Base-by-base conservation (phyloP, 2,113 vertebrate genomes). In the Oreochromis aureus region DNA sequence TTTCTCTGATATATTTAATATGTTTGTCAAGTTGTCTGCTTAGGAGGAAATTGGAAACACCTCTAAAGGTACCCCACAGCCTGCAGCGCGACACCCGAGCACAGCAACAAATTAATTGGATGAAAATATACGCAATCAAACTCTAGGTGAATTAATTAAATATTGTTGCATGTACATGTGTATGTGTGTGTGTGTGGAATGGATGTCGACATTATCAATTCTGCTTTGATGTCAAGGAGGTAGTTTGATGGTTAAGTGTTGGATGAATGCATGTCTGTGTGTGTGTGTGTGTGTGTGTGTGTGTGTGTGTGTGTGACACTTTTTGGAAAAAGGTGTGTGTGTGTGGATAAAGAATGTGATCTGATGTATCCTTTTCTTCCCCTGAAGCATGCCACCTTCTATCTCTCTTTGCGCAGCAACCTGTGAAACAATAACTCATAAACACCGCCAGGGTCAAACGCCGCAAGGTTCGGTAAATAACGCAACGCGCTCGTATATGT, bases 391-490 rank as follows among this genome's bases (percentile, higher is more conserved):
- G 66, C 54, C 36, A 63, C 85, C 34, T 46, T 92, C 80, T 94
- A 92, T 95, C 93, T 93, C 85, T 55, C 79, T 71, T 80, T 59
- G 73, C 89, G 92, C 93, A 94, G 92, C 80, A 91, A 88, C 71
- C 48, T 73, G 66, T 83, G 85, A 93, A 86, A 95, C 92, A 95
- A 92, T 93, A 89, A 86, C 58, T 92, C 89, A 94, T 94, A 92
- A 92, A 91, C 88, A 89, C 69, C n/a, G 27, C 89, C 81, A 41
- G 86, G 80, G 84, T 89, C 89, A 78, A 84, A 86, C 7, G 55
- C 87, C 86, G 88, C 78, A 27, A 86, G 87, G 84, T 61, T 90
- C 55, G 10, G 59, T 78, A 92, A 90, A 92, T 80, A 93, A 79
- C 30, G 15, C 69, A 69, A 89, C 55, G 61, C 9, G 44, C 63